Percentiles rank a stretch among this genome's conserved stretches.
phyloP scores from a whole-genome alignment of 2,888 invertebrate species.

The Gryllus longicercus region DNA sequence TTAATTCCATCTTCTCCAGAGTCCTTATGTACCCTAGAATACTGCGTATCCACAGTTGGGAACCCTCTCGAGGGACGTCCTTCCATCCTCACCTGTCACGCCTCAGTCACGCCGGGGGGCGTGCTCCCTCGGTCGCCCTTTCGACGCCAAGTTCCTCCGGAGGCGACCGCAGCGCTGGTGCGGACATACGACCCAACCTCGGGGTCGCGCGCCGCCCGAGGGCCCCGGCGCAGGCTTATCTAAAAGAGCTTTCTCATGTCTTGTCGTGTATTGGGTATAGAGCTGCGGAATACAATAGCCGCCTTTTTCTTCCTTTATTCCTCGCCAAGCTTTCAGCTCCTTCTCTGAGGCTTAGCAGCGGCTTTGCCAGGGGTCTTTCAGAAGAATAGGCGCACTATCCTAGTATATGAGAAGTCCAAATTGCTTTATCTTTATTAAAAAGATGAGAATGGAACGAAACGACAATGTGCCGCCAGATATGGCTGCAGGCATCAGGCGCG shows the following conservation, averaged over 20 bases:
- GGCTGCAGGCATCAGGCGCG: no score
- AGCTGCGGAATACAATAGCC: slow-evolving; percentile 17
- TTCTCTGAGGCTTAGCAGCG: neutral
- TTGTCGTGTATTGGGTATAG: slow-evolving; percentile 5
- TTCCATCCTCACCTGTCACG: no score
- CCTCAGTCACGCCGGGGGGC: no score
- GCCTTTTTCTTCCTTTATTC: slow-evolving; percentile 1
- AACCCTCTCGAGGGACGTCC: no score
- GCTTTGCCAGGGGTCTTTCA: neutral
- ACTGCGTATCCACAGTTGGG: no score
- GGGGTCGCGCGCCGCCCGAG: no score
- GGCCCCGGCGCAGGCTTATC: neutral
- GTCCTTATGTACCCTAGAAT: no score
- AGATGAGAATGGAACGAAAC: neutral
- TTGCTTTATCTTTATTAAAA: slow-evolving; percentile 4
- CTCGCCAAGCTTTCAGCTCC: neutral
- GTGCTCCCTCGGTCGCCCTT: no score
- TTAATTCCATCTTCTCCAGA: no score
- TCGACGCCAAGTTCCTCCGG: no score
- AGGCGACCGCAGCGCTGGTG: no score
- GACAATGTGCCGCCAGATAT: neutral
- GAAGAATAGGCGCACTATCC: neutral
- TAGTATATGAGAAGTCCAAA: neutral
- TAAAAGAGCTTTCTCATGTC: slow-evolving; percentile 17
- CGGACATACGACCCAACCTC: no score